Evolutionary conservation across 2,797 vertebrate genomes (phyloP), one percentile per base, ranked within the genome.

Genomic region (Diplodus puntazzo): DNA sequence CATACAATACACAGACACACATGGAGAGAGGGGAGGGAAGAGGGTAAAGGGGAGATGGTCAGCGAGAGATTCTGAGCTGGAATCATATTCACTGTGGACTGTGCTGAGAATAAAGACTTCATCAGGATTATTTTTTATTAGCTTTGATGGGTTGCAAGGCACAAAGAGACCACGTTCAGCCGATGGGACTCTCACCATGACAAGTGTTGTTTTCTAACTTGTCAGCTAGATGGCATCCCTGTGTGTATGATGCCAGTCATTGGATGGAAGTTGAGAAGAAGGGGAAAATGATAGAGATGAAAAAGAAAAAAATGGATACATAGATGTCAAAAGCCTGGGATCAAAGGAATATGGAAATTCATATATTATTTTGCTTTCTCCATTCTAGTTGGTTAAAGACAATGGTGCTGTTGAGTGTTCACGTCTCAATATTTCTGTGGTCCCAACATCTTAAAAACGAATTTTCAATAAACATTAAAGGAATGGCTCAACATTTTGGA

Each of bases 81-180:
- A 70, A 34, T 66, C 52, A 25, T 73, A 73, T 80, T 63, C 77
- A 63, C 72, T 69, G 30, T 53, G 65, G 65, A 68, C 67, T 67
- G 54, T 14, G 20, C 25, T 70, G 69, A 75, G 85, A 87, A 86
- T 75, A 70, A 88, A 87, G 69, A 88, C 81, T 79, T 90, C 76
- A 86, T 81, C 81, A 69, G 48, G 76, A 82, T 88, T 43, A 71
- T 75, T 82, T 79, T 91, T 87, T 80, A 88, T 87, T 79, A 80
- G 77, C 61, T 66, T 75, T 83, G 79, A 89, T 80, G 68, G 74
- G 69, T 66, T 77, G 50, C 1, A 69, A 80, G 65, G 67, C 75
- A 69, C 71, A 50, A 12, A 71, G 80, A 72, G 67, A 61, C 84
- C 3, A 39, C 45, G 21, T 3, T 5, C 18, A 46, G 77, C 84